Base-by-base conservation (phyloP, 2,888 invertebrate genomes). In the Parnassius apollo region DNA sequence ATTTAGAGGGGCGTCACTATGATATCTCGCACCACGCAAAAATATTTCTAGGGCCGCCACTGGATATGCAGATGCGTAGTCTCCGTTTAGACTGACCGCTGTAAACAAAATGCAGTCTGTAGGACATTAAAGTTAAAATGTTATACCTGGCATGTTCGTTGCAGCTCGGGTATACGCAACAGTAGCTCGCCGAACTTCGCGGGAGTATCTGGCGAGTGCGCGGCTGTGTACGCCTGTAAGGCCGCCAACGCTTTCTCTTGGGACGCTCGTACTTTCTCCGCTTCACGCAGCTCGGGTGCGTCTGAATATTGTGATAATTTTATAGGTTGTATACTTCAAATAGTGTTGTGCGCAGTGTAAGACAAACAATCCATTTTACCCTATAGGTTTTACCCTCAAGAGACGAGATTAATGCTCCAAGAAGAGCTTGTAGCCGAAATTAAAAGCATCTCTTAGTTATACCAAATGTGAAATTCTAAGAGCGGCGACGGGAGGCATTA, bases 151-250 rank as follows among this genome's bases (percentile, higher is more conserved):
- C 98, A 98, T 73, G 98, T 97, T 80, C 98, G 93, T 86, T 98
- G 98, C 75, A 99, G 93, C 87, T 99, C 98, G 12, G 98, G 98
- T 85, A 99, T 97, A 75, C 98, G 94, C 67, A 98, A 92, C 68
- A 99, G 91, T 61, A 99, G 91, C 87, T 98, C 98, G 51, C 98
- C 98, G 82, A 98, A 98, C 92, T 99, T 98, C 72, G 98, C 96
- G 59, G 98, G 98, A 85, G 96, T 95, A 71, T 97, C 96, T 12
- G 98, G 97, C 89, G 98, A 98, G 86, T 98, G 97, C 22, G 95
- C 94, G 70, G 96, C 93, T 4, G 98, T 98, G 85, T 99, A 99
- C 63, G 96, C 96, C 83, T 98, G 97, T 57, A 99, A 88, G 46
- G 98, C 98, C 79, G 98, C 97, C 59, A 98, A 91, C 25, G 98